Evolutionary conservation across 2,113 vertebrate genomes (phyloP).

Genomic region (Poeciliopsis prolifica): DNA sequence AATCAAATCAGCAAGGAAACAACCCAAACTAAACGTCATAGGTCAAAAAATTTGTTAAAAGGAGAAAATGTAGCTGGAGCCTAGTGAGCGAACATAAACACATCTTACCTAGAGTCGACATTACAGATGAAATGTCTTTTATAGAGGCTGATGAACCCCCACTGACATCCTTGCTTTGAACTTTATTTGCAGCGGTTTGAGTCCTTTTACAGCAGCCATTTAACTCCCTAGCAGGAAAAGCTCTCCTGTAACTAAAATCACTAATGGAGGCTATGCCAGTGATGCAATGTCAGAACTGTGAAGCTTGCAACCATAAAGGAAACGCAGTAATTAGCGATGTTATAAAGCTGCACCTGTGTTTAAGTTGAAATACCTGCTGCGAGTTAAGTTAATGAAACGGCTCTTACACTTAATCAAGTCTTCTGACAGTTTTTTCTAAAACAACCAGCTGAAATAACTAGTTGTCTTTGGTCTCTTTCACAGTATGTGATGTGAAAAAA

Average conservation of each 20-base stretch:
- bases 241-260: conserved; percentile 7
- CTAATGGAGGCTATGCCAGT: conserved; percentile 22
- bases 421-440: conserved; percentile 11
- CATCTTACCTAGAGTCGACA: neutral
- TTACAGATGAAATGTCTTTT: conserved; percentile 34
- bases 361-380: conserved; percentile 1
- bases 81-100: neutral
- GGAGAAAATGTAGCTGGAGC: neutral
- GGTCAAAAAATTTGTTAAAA: neutral
- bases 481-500: conserved; percentile 13
- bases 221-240: conserved; percentile 11
- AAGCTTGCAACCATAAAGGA: conserved; percentile 11
- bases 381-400: conserved; percentile 28
- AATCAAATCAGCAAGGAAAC: neutral
- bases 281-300: neutral
- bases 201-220: conserved; percentile 14
- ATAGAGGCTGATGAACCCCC: conserved; percentile 4
- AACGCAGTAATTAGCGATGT: conserved; percentile 37
- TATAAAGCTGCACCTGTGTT: conserved; percentile 40
- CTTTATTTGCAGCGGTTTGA: conserved; percentile 8
- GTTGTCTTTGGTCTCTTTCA: conserved; percentile 2
- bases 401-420: conserved; percentile 25
- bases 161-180: conserved; percentile 14
- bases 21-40: neutral
- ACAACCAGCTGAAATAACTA: conserved; percentile 3